Evolutionary conservation across 1,140 invertebrate species (phyloP).

Genomic region (Ruditapes philippinarum): DNA sequence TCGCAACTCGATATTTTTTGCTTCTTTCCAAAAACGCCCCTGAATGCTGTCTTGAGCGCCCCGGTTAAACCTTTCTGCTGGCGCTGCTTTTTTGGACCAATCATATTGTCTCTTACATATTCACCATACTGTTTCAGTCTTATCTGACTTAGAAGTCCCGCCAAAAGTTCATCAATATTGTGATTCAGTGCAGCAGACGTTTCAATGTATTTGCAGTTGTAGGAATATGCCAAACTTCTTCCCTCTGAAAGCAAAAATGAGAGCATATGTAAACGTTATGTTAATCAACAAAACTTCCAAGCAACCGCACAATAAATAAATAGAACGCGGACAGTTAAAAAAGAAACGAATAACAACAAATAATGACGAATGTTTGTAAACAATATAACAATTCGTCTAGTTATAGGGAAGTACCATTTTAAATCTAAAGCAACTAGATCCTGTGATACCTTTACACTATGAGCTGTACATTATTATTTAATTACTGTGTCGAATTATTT

Average conservation of each 20-base stretch:
- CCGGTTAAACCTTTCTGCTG: constrained; percentile 47
- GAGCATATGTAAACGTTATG: no score
- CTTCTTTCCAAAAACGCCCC: constrained; percentile 58
- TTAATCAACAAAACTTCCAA: no score
- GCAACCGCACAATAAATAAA: no score
- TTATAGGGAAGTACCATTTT: no score
- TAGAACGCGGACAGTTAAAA: no score
- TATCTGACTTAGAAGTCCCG: constrained; percentile 91
- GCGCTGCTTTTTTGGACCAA: constrained; percentile 17
- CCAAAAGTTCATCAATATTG: constrained; percentile 94
- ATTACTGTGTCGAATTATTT: no score
- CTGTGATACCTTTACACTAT: no score
- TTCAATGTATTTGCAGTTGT: constrained; percentile 94
- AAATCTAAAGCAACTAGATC: no score
- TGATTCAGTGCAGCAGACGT: constrained; percentile 93
- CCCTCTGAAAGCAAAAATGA: constrained; percentile 79
- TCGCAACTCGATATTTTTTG: constrained; percentile 55
- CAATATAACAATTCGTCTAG: no score
- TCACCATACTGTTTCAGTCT: constrained; percentile 70
- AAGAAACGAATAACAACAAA: no score
- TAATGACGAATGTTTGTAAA: no score
- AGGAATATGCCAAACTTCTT: constrained; percentile 89
- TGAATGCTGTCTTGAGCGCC: constrained; percentile 34
- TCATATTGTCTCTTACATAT: constrained; percentile 21
- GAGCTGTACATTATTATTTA: no score